These are phyloP conservation scores for Styela clava DNA, from an alignment of 23 tunicate species.

Conservation along the genomic window DNA sequence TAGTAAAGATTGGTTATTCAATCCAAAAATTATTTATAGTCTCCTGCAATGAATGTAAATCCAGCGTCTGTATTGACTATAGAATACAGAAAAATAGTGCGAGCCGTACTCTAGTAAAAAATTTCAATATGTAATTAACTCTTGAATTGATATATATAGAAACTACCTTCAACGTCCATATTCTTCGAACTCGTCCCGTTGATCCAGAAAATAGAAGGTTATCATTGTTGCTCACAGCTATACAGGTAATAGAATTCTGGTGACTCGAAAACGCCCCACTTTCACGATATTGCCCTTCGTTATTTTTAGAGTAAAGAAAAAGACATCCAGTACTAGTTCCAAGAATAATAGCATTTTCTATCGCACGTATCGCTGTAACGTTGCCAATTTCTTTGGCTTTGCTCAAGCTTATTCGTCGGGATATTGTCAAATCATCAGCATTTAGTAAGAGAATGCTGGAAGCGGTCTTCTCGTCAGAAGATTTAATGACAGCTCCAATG, in stretches of 20 bases:
- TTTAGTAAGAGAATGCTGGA: background rate
- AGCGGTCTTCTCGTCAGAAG: background rate
- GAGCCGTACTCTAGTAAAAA: too few species aligned
- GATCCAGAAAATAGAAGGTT: conserved; percentile 62
- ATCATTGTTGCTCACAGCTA: conserved; percentile 27
- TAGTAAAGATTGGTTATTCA: too few species aligned
- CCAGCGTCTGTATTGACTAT: too few species aligned
- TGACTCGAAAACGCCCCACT: conserved; percentile 22
- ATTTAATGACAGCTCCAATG: background rate
- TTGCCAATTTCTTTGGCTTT: background rate
- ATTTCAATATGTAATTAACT: background rate
- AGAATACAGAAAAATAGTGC: too few species aligned
- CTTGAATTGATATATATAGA: background rate
- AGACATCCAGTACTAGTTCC: background rate
- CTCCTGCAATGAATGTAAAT: too few species aligned
- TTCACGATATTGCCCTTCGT: background rate
- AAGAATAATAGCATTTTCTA: background rate
- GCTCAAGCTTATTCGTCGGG: background rate
- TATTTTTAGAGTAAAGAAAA: background rate
- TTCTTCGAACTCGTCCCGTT: conserved; percentile 34
- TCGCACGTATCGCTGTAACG: background rate
- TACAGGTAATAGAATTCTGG: conserved; percentile 31
- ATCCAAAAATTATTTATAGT: too few species aligned
- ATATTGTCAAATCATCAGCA: background rate
- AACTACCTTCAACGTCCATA: conserved; percentile 44